Percentiles rank a stretch among this genome's conserved stretches.
Evolutionary conservation across 2,113 vertebrate genomes (phyloP).

Genomic region (Gavia stellata): DNA sequence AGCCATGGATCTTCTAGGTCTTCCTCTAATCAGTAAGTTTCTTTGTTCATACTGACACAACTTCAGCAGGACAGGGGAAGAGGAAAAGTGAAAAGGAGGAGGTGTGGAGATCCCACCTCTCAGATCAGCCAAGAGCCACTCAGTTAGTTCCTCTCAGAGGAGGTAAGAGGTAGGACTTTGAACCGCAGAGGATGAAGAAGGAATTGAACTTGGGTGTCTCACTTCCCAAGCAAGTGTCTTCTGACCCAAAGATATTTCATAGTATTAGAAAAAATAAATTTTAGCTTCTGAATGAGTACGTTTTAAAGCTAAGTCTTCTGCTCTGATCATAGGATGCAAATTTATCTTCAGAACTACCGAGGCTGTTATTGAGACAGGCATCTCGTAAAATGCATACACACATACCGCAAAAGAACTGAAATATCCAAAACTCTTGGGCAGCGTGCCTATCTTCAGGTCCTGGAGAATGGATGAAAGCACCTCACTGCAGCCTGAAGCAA

Average conservation of each 20-base stretch:
- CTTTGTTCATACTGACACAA: neutral
- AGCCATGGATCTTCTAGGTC: neutral
- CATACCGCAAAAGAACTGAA: neutral
- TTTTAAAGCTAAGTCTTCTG: neutral
- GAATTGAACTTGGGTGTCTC: neutral
- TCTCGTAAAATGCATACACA: neutral
- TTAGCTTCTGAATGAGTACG: neutral
- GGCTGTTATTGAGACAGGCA: neutral
- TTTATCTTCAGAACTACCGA: neutral
- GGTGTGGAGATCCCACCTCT: neutral
- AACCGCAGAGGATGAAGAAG: neutral
- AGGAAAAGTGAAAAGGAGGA: neutral
- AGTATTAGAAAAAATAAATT: neutral
- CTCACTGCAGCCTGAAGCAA: neutral
- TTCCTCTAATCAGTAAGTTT: neutral
- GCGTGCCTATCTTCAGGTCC: neutral
- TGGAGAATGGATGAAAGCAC: neutral
- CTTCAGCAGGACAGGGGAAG: neutral
- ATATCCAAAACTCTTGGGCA: neutral
- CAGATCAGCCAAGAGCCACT: neutral
- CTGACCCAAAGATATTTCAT: neutral
- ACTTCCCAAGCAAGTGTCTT: neutral
- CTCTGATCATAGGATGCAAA: neutral
- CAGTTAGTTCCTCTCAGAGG: neutral
- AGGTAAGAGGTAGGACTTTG: neutral